phyloP scores from a whole-genome alignment of 2,113 vertebrate species.

The Phrynosoma blainvillii region DNA sequence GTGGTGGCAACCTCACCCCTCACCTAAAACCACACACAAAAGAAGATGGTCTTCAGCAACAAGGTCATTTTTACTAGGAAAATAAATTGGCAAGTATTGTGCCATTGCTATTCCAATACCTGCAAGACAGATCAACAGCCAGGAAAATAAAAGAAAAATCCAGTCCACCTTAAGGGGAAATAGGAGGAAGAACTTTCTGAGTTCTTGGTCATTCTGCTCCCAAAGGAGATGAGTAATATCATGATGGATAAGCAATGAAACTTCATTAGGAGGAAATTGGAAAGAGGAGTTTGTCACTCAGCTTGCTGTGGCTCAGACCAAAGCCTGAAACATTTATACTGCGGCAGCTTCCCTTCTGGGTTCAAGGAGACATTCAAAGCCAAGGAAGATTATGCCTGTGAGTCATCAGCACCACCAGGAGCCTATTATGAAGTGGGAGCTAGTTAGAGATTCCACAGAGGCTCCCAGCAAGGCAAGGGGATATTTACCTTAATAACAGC shows the following conservation, averaged over 20 bases:
- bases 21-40: background rate
- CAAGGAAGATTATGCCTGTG: conserved; percentile 24
- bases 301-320: background rate
- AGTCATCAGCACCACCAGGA: conserved; percentile 47
- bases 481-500: conserved; percentile 49
- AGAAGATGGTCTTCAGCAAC: background rate
- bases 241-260: background rate
- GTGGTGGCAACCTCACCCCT: background rate
- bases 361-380: conserved; percentile 18
- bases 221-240: background rate
- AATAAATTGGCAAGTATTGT: background rate
- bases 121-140: background rate
- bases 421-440: conserved; percentile 32
- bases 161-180: background rate
- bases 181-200: background rate
- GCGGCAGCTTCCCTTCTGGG: conserved; percentile 32
- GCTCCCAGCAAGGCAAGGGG: conserved; percentile 22
- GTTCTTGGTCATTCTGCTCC: background rate
- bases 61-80: background rate
- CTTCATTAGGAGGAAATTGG: background rate
- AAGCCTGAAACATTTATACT: background rate
- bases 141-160: background rate
- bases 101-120: background rate
- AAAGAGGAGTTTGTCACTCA: background rate
- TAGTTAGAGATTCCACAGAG: conserved; percentile 40